Conservation (phyloP, 2,113 vertebrate species). For the Pterophyllum scalare region DNA sequence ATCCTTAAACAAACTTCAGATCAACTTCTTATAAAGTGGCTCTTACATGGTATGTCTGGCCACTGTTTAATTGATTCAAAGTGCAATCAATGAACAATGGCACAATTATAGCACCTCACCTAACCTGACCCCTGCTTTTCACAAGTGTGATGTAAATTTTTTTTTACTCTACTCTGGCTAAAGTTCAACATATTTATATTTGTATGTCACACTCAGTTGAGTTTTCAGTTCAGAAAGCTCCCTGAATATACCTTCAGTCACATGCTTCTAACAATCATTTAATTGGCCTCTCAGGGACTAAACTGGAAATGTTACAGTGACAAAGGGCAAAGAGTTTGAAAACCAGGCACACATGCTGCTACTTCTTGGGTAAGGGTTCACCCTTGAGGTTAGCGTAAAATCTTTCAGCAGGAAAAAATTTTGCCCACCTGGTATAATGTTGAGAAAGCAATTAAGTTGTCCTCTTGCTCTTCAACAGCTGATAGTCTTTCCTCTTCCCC, state of each 20-base stretch:
- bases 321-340: slow-evolving; percentile 53
- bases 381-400: background rate
- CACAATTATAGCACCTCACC: background rate
- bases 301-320: slow-evolving; percentile 43
- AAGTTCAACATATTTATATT: slow-evolving; percentile 9
- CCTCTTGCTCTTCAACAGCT: slow-evolving; percentile 1
- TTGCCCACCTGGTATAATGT: background rate
- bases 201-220: slow-evolving; percentile 1
- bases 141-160: background rate
- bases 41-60: background rate
- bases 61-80: background rate
- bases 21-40: too few species aligned
- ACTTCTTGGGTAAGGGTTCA: background rate
- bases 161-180: slow-evolving; percentile 9
- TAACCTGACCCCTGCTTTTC: slow-evolving; percentile 4
- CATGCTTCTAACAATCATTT: slow-evolving; percentile 43
- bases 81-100: slow-evolving; percentile 5
- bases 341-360: background rate
- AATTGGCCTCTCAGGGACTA: slow-evolving; percentile 64
- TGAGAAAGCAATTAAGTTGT: slow-evolving; percentile 33
- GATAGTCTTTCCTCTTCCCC: background rate
- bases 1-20: too few species aligned
- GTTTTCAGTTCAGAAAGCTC: slow-evolving; percentile 12
- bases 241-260: slow-evolving; percentile 5
- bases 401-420: background rate